Percentiles rank a stretch among this genome's conserved stretches.
phyloP scores from a whole-genome alignment of 2,797 vertebrate species.

The Pipistrellus nathusii region DNA sequence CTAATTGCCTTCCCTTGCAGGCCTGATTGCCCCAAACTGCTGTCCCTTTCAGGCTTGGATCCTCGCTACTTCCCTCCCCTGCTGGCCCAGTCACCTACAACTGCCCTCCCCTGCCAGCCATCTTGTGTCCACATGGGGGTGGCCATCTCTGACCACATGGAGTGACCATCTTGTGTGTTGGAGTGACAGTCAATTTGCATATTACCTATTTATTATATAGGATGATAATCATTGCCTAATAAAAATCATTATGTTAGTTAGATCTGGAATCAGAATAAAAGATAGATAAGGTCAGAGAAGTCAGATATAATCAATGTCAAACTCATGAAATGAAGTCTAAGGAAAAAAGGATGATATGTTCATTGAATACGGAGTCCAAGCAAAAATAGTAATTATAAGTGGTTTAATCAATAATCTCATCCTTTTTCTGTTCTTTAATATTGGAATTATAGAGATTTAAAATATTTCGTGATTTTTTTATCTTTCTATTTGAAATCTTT shows the following conservation, averaged over 20 bases:
- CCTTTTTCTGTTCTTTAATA: neutral
- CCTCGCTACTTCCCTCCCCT: no score
- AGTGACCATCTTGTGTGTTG: no score
- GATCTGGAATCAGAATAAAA: conserved; percentile 34
- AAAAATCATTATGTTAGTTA: conserved; percentile 36
- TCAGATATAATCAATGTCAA: neutral
- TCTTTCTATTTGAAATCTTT: conserved; percentile 24
- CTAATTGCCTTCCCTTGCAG: no score
- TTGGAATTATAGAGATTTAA: neutral
- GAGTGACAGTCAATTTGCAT: no score
- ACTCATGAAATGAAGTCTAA: conserved; percentile 13
- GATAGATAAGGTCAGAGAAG: conserved; percentile 13
- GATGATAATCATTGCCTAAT: neutral
- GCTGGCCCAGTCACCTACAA: no score
- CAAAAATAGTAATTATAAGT: neutral
- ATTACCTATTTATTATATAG: no score
- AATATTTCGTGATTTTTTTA: neutral
- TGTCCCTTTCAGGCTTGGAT: no score
- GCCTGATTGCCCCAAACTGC: no score
- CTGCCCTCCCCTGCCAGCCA: no score
- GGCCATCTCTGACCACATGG: no score
- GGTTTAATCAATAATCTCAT: neutral
- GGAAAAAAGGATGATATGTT: neutral
- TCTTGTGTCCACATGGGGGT: no score
- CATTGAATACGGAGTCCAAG: neutral